A percentile compares a stretch with the other conserved stretches of the same genome.
Conservation (phyloP, 2,797 vertebrate species). For the Pangasius sanitwongsei region DNA sequence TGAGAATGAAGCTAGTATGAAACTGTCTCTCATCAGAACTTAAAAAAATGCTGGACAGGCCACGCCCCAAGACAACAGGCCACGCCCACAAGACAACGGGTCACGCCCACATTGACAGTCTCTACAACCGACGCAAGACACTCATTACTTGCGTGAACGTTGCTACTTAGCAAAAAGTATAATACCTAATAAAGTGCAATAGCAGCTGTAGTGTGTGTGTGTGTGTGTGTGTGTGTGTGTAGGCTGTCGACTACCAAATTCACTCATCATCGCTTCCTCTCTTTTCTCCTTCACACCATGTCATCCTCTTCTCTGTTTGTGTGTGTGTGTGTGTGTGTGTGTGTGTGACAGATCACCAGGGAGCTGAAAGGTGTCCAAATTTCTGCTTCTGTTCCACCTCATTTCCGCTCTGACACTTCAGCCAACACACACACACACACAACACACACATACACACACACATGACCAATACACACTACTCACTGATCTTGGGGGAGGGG, state of each 20-base stretch:
- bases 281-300: background rate
- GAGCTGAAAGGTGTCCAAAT: slow-evolving; percentile 22
- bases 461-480: background rate
- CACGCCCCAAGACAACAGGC: background rate
- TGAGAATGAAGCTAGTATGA: background rate
- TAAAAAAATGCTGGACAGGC: background rate
- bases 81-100: background rate
- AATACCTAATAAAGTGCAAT: background rate
- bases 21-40: background rate
- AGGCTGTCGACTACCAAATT: background rate
- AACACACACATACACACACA: background rate
- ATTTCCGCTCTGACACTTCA: slow-evolving; percentile 26
- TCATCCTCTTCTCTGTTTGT: background rate
- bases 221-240: background rate
- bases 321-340: background rate
- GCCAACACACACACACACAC: background rate
- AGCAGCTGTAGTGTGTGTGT: background rate
- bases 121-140: background rate
- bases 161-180: background rate
- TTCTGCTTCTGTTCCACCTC: slow-evolving; percentile 25
- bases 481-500: background rate
- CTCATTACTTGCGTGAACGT: background rate
- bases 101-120: background rate
- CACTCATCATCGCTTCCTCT: background rate
- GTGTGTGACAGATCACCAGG: background rate